Base-by-base conservation (phyloP, 2,113 vertebrate species). In the Corvus hawaiiensis region DNA sequence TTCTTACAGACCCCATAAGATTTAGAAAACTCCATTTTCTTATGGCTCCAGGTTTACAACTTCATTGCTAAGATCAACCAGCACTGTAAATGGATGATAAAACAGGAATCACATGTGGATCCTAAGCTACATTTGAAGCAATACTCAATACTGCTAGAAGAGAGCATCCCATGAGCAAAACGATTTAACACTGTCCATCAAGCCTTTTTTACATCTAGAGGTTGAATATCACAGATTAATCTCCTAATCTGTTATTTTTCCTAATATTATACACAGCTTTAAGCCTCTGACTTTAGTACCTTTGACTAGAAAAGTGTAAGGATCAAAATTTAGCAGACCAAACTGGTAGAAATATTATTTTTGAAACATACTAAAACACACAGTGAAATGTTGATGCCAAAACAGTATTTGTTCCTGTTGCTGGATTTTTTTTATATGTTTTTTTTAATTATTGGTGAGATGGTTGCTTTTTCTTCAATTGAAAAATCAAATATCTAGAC, bases 121-220 rank as follows among this genome's bases (percentile, higher is more conserved):
- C 21, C 56, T 35, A 54, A 82, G 13, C 16, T 43, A 30, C 8
- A 32, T 41, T 80, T 66, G 24, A 96, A 74, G 9, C 26, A 73
- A 55, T 46, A 73, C 5, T 44, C 35, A 84, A 44, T 14, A 30
- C 7, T 21, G 11, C 26, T 19, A 18, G 26, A 64, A 54, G 6
- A 75, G 11, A 69, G 7, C 5, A 55, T 11, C 35, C 10, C 28
- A 37, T 7, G 1, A 80, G 33, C 27, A 62, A 87, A 90, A 46
- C 0, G 0, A 83, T 33, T 20, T 18, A 48, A 56, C 13, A 64
- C 22, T n/a, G 14, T n/a, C 27, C 33, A 35, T 73, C 41, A 41
- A 55, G 27, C 17, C 1, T 6, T 30, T 44, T 72, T 63, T 44
- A 66, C 2, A 41, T 54, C n/a, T 56, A 62, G 11, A 83, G 16